Percentiles rank a stretch among this genome's conserved stretches.
Evolutionary conservation across 2,797 vertebrate species (phyloP).

Genomic region (Eospalax fontanierii): DNA sequence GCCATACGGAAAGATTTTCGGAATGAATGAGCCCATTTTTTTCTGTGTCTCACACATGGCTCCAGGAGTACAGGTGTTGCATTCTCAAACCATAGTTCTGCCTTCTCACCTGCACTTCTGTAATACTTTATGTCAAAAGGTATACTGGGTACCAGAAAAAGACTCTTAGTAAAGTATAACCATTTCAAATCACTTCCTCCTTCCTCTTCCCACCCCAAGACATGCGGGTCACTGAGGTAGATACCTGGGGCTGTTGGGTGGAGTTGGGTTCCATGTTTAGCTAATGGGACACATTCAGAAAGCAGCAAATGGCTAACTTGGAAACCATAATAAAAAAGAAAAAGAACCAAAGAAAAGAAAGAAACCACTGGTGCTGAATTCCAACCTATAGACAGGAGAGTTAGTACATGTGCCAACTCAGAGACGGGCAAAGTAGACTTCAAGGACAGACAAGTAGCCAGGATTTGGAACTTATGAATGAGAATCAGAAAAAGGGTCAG

Average conservation of each 20-base stretch:
- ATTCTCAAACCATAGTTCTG: neutral
- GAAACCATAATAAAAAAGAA: neutral
- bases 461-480: slow-evolving; percentile 44
- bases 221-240: neutral
- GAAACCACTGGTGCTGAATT: neutral
- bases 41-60: neutral
- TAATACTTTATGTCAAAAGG: neutral
- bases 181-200: neutral
- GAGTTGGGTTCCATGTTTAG: neutral
- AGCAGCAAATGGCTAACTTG: neutral
- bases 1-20: neutral
- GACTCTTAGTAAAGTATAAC: neutral
- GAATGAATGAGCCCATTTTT: neutral
- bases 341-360: neutral
- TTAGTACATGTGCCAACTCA: neutral
- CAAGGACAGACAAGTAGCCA: slow-evolving; percentile 43
- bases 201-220: neutral
- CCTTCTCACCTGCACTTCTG: neutral
- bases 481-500: slow-evolving; percentile 55
- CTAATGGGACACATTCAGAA: neutral
- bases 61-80: neutral
- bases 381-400: too few species aligned
- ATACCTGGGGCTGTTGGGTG: neutral
- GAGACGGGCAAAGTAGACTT: slow-evolving; percentile 39
- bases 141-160: neutral